Base-by-base conservation (phyloP, 2,113 vertebrate genomes). In the Loxodonta africana region DNA sequence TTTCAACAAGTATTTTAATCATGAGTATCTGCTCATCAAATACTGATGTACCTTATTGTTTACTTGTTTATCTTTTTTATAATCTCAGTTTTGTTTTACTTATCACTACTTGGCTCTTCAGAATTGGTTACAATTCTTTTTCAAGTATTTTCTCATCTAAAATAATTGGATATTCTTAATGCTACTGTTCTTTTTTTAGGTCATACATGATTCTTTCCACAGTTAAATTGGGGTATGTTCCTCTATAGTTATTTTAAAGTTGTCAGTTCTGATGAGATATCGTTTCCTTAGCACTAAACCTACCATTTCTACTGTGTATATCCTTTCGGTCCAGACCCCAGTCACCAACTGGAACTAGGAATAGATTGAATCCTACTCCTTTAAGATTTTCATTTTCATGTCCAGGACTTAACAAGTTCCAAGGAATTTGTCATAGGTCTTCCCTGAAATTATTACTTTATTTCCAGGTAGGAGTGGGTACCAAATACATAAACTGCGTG, bases 151-250 rank as follows among this genome's bases (percentile, higher is more conserved):
- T 91, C 83, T 33, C 53, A n/a, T n/a, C n/a, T 92, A 92, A 69
- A 89, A 44, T 92, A 78, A 83, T 81, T 90, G 33, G 2, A 78
- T 92, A 65, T 94, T 51, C 37, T 86, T 71, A 92, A 82, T 6
- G 48, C 20, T 80, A 0, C 25, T n/a, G 25, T 85, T 89, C 8
- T 96, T 94, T 83, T 21, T 15, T 0, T 71, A 12, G 25, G 7
- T 63, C 17, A 46, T 21, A 28, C 1, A 30, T 74, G 46, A 95
- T 69, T 63, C 21, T 2, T 94, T 88, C 10, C 63, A 78, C 3
- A 53, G 65, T 65, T 78, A 85, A 57, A 86, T 77, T 86, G 48
- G 23, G 26, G 12, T 83, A 41, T 62, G 0, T 92, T 82, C 3
- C 11, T 74, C 28, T 76, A 1, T 93, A 74, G 80, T 78, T 83